Base-by-base conservation (phyloP, 2,113 vertebrate species). In the Apaloderma vittatum region DNA sequence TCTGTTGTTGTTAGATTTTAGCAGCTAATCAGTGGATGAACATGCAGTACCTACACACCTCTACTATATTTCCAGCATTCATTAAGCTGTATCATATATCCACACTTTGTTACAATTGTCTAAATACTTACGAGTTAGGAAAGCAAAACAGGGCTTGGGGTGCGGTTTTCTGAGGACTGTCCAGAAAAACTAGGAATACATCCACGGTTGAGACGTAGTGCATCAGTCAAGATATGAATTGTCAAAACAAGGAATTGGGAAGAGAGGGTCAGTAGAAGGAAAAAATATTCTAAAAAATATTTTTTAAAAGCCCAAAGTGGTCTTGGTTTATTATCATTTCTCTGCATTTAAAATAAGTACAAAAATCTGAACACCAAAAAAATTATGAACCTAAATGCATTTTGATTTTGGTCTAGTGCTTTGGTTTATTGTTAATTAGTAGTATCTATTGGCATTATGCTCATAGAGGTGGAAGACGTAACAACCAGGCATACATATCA, bases 1-100 rank as follows among this genome's bases (percentile, higher is more conserved):
- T 67, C 5, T 62, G 34, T 24, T 36, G 4, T 68, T 66, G 90
- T 32, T 67, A 43, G 29, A 78, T 52, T 90, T 90, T 79, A 62
- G 30, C 32, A 61, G 26, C 54, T 58, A 76, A 63, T 54, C 11
- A 68, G 2, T 37, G 40, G 85, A 79, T 32, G 23, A 74, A 40
- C 0, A 0, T 46, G 27, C 12, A 70, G 7, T 57, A 74, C 27
- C 20, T 62, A 30, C 23, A 40, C 14, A 70, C 32, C 22, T 73
- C 51, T 65, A 36, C 13, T 12, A 18, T 23, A 65, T 70, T 86
- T 74, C 46, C 32, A 51, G 15, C 8, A 26, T 51, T 59, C n/a
- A 54, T 61, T 82, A 68, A 73, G 45, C 21, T 68, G 7, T 27
- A 22, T 54, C 26, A 49, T 43, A 37, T 18, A 66, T 12, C 11